Evolutionary conservation across 2,797 vertebrate species (phyloP), one percentile per base, ranked within the genome.

Genomic region (Acanthis flammea): DNA sequence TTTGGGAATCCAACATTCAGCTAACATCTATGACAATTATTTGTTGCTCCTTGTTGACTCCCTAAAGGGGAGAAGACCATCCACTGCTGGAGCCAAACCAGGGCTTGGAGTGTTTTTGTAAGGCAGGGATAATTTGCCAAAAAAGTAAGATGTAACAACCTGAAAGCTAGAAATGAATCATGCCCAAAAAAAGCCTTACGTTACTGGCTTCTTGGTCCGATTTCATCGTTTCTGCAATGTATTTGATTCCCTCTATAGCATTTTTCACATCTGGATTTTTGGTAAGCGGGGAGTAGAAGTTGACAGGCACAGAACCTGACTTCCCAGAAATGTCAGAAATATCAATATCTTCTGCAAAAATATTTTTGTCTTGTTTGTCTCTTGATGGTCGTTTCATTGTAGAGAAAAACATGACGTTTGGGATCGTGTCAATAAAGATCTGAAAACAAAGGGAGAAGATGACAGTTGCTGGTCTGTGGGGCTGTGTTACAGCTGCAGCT

Each of bases 281-380:
- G 92, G 97, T 98, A 76, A 99, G 98, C 0, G 99, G 98, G 6
- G 99, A 99, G 66, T 99, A 98, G 97, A 99, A 99, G 67, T 98
- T 98, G 66, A 98, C 95, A 31, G 97, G 96, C 17, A 98, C 67
- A 23, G 98, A 97, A 22, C 94, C 97, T 62, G 98, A 98, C 91
- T 99, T 99, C 70, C 99, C 99, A 27, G 99, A 99, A 96, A 99
- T 99, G 90, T 99, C 99, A 25, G 99, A 99, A 96, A 99, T 99
- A 96, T 99, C 99, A 80, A 99, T 98, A 78, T 99, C 99, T 92
- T 98, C 98, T 23, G 98, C 96, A 76, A 99, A 99, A 96, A 98
- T 98, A 80, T 74, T 98, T 96, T 98, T 99, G 17, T 95, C 97
- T 94, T 98, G 98, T 89, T 98, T 99, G 58, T 99, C 98, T 95